Conservation (phyloP, 1,140 invertebrate genomes). For the Dinothrombium tinctorium region DNA sequence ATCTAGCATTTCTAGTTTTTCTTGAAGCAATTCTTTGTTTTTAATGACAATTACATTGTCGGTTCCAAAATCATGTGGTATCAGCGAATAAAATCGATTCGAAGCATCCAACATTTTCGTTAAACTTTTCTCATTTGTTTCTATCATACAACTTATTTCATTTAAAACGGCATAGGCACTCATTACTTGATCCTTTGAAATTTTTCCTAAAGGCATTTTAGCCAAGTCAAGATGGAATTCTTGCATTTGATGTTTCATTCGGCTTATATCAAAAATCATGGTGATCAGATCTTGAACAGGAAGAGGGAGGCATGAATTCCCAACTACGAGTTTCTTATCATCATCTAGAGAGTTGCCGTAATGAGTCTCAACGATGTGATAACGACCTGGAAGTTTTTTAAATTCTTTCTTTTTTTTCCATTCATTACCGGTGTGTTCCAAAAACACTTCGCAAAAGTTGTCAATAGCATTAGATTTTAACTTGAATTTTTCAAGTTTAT, state of each 20-base stretch:
- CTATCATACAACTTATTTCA: slow-evolving; percentile 41
- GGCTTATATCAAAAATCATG: slow-evolving; percentile 69
- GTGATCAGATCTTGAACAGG: slow-evolving; percentile 58
- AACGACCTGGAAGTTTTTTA: slow-evolving; percentile 48
- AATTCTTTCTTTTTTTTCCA: slow-evolving; percentile 45
- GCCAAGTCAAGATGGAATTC: slow-evolving; percentile 91
- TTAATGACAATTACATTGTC: slow-evolving; percentile 58
- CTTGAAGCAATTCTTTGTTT: slow-evolving; percentile 44
- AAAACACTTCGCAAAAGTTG: slow-evolving; percentile 41
- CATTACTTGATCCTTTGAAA: slow-evolving; percentile 72
- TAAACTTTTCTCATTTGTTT: slow-evolving; percentile 1
- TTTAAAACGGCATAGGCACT: slow-evolving; percentile 55
- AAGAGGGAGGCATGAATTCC: slow-evolving; percentile 38
- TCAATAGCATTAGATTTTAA: slow-evolving; percentile 32
- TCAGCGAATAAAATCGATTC: slow-evolving; percentile 76
- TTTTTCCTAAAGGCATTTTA: slow-evolving; percentile 90
- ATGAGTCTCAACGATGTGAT: slow-evolving; percentile 76
- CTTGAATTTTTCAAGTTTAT: slow-evolving; percentile 38
- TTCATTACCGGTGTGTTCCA: slow-evolving; percentile 59
- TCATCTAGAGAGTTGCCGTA: slow-evolving; percentile 24
- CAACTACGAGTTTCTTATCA: slow-evolving; percentile 3
- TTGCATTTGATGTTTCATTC: slow-evolving; percentile 72
- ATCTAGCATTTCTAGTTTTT: slow-evolving; percentile 74
- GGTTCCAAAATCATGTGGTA: slow-evolving; percentile 80
- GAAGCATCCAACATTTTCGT: slow-evolving; percentile 51